Percentiles rank a stretch among this genome's conserved stretches.
phyloP scores from a whole-genome alignment of 2,797 vertebrate species.

The Neosilurus hyrtlii region DNA sequence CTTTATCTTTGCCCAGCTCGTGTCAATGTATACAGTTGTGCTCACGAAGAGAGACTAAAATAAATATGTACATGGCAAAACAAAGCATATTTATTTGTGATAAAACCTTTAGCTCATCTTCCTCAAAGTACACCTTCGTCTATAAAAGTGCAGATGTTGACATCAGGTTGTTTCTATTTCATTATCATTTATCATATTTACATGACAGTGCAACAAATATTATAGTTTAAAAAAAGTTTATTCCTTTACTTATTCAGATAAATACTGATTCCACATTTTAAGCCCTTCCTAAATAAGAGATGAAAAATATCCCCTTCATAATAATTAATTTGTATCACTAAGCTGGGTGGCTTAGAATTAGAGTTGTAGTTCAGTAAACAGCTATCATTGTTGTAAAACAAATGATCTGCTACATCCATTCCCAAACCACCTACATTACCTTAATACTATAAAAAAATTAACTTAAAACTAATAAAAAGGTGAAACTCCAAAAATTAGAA shows the following conservation, averaged over 20 bases:
- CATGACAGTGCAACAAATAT: background rate
- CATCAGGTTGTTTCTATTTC: background rate
- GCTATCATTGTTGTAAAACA: background rate
- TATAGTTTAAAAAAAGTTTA: background rate
- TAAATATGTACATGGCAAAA: background rate
- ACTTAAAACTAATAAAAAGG: too few species aligned
- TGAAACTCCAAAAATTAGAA: too few species aligned
- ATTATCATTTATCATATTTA: background rate
- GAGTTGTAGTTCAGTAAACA: background rate
- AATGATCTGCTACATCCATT: background rate
- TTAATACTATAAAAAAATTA: too few species aligned
- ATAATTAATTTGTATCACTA: conserved; percentile 12
- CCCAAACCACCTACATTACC: conserved; percentile 25
- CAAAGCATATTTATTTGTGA: background rate
- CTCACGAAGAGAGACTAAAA: background rate
- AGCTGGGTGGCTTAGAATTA: background rate
- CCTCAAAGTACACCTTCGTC: background rate
- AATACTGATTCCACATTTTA: background rate
- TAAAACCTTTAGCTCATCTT: background rate
- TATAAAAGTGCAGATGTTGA: too few species aligned
- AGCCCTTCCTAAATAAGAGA: conserved; percentile 14
- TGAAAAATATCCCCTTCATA: conserved; percentile 8
- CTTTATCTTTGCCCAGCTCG: background rate
- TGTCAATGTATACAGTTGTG: background rate
- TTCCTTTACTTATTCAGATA: conserved; percentile 21